Base-by-base conservation (phyloP, 1,140 invertebrate species). In the Dufourea novaeangliae region DNA sequence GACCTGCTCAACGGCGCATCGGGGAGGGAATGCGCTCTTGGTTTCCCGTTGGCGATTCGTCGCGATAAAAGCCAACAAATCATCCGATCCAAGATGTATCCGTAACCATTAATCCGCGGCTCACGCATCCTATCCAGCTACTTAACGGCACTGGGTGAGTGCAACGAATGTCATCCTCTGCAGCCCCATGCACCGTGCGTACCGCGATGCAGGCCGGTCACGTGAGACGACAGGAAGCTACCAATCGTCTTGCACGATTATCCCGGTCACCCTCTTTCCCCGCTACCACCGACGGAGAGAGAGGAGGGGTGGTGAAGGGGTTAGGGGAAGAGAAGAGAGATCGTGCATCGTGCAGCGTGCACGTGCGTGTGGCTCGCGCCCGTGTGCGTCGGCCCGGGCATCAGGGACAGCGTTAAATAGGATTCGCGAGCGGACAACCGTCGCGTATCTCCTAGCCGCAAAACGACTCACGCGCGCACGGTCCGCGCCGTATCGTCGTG, bases 201-300 rank as follows among this genome's bases (percentile, higher is more conserved):
- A 75, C 77, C 78, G 75, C 74, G 87, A 88, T 87, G 86, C 88
- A 85, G 84, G 85, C 82, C 82, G 87, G 81, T 91, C 90, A 92
- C 90, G 89, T 91, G 90, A 90, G 88, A n/a, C 87, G 88, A 90
- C 92, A 92, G 92, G 92, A 92, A 92, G 89, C 89, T 86, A 88
- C 89, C 92, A 92, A 92, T 92, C 92, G 91, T 92, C 91, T 92
- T 92, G 87, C 78, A 79, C 90, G 91, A 91, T 92, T 92, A 92
- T 92, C 88, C 89, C 88, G 82, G 87, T 87, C 79, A 71, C 79
- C 71, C 67, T 85, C 68, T 83, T 87, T 50, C 54, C 73, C 73
- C 73, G 39, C 73, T 20, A 79, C 71, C 72, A 62, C 69, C 29
- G 50, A 12, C 20, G 37, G 34, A 39, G 22, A 25, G 8, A 6